Evolutionary conservation across 2,888 invertebrate species (phyloP).

Genomic region (Carcina quercana): DNA sequence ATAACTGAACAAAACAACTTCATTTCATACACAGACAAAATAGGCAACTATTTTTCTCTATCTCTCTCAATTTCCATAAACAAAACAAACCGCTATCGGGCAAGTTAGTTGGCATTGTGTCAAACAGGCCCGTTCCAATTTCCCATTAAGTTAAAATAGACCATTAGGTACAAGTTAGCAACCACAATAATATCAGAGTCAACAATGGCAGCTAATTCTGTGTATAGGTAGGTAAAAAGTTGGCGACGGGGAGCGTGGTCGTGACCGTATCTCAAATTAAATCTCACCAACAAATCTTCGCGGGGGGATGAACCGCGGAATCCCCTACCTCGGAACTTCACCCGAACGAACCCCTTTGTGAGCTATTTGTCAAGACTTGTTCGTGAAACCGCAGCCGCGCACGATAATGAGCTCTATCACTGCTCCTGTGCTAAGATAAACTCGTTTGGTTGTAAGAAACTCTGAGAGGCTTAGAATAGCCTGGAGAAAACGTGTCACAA

Average conservation of each 20-base stretch:
- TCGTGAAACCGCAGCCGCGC: no score
- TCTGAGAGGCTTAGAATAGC: no score
- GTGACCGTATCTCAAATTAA: conserved; percentile 70
- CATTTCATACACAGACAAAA: no score
- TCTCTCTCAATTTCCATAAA: no score
- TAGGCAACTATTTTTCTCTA: no score
- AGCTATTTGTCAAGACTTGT: conserved; percentile 1
- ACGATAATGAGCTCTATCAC: no score
- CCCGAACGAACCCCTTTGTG: no score
- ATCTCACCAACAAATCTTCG: conserved; percentile 69
- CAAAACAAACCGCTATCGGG: background rate
- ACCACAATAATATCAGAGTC: conserved; percentile 8
- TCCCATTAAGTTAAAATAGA: conserved; percentile 1
- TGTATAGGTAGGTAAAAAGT: conserved; percentile 45
- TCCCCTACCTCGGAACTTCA: conserved; percentile 28
- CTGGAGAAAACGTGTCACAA: no score
- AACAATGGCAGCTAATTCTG: conserved; percentile 46
- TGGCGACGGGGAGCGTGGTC: conserved; percentile 54
- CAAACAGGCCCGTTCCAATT: conserved; percentile 6
- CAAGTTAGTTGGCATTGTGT: conserved; percentile 8
- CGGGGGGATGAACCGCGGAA: conserved; percentile 43
- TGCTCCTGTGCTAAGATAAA: no score
- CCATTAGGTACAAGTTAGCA: conserved; percentile 3
- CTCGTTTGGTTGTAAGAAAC: no score
- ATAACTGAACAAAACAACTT: no score